Evolutionary conservation across 1,140 invertebrate genomes (phyloP).

Genomic region (Thaumetopoea pityocampa): DNA sequence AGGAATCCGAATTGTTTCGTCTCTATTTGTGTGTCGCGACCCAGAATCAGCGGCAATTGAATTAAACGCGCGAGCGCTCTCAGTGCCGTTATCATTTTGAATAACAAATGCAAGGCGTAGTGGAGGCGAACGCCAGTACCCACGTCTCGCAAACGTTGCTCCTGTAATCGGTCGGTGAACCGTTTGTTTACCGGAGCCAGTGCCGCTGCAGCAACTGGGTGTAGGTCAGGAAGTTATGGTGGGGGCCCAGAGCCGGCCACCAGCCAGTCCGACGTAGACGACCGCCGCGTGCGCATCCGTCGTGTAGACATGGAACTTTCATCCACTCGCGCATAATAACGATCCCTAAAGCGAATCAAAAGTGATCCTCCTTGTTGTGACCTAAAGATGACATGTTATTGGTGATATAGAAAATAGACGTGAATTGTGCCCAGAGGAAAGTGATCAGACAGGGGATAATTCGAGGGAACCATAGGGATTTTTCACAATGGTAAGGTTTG

Average conservation of each 20-base stretch:
- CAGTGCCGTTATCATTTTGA: constrained; percentile 61
- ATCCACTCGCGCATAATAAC: constrained; percentile 28
- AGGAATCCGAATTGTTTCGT: constrained; percentile 25
- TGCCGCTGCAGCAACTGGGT: constrained; percentile 36
- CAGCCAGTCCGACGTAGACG: constrained; percentile 52
- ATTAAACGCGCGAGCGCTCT: constrained; percentile 45
- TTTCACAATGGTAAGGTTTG: constrained; percentile 47
- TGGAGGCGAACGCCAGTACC: constrained; percentile 28
- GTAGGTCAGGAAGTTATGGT: constrained; percentile 56
- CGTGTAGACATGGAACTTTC: constrained; percentile 43
- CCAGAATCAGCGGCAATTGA: constrained; percentile 38
- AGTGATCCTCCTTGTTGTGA: constrained; percentile 48
- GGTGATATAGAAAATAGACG: constrained; percentile 31
- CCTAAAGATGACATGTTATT: constrained; percentile 42
- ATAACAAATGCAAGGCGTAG: constrained; percentile 52
- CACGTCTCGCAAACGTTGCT: constrained; percentile 37
- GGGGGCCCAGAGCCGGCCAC: constrained; percentile 35
- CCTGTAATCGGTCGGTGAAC: constrained; percentile 68
- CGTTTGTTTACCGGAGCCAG: constrained; percentile 68
- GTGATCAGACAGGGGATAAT: constrained; percentile 45
- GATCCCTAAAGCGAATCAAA: constrained; percentile 33
- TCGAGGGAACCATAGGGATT: constrained; percentile 24
- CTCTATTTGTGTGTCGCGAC: constrained; percentile 39
- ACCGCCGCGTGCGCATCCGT: constrained; percentile 44
- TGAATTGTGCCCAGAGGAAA: constrained; percentile 41